Conservation (phyloP, 2,797 vertebrate species). For the Pagetopsis macropterus region DNA sequence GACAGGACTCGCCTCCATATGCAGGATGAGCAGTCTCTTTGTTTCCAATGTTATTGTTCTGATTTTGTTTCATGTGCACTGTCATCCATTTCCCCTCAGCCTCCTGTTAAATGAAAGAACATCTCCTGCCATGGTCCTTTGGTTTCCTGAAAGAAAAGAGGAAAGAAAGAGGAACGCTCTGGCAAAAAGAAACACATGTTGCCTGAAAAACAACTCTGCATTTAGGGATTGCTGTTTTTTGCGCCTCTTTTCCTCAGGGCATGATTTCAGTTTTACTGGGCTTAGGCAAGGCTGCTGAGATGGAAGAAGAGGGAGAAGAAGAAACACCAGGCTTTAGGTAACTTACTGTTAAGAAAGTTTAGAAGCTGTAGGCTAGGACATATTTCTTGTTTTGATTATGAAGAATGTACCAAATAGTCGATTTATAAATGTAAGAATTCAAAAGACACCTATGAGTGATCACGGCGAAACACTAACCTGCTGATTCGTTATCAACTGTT, state of each 20-base stretch:
- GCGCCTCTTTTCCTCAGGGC: background rate
- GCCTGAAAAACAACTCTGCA: conserved; percentile 14
- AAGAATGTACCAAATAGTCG: background rate
- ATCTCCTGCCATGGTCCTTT: conserved; percentile 40
- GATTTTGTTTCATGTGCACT: conserved; percentile 57
- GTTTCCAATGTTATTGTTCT: conserved; percentile 55
- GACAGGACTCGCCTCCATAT: conserved; percentile 23
- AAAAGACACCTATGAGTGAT: background rate
- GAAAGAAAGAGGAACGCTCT: conserved; percentile 16
- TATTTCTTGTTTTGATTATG: background rate
- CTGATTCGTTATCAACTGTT: background rate
- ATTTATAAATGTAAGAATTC: background rate
- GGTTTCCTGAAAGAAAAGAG: conserved; percentile 39
- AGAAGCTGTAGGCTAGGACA: too few species aligned
- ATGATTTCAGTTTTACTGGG: background rate
- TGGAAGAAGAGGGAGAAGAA: background rate
- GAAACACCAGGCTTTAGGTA: background rate
- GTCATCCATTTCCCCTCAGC: conserved; percentile 47
- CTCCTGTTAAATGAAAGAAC: conserved; percentile 47
- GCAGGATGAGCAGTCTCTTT: conserved; percentile 55
- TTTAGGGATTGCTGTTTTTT: background rate
- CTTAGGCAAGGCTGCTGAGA: conserved; percentile 20
- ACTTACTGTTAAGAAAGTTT: background rate
- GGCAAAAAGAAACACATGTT: conserved; percentile 25
- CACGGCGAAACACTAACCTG: background rate